Conservation (phyloP, 2,888 invertebrate species). For the Melitaea athalia region DNA sequence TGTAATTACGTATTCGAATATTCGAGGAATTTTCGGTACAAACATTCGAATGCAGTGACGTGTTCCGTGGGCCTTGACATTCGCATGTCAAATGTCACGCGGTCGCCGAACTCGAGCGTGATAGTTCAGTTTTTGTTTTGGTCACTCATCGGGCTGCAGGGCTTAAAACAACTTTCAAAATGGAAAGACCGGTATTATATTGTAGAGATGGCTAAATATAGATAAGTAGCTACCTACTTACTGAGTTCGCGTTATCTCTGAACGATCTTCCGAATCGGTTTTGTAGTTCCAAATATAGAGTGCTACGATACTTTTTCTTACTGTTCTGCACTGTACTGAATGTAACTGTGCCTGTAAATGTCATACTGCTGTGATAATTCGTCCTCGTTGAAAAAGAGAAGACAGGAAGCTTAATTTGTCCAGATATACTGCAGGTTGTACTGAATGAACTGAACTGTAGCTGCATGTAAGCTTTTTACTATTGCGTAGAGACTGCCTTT, state of each 20-base stretch:
- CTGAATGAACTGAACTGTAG: too few species aligned
- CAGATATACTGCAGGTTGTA: too few species aligned
- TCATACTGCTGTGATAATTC: too few species aligned
- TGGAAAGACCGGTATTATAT: conserved; percentile 29
- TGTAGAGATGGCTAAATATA: conserved; percentile 20
- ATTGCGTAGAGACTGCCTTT: too few species aligned
- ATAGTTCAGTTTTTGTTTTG: conserved; percentile 57
- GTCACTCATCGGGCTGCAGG: conserved; percentile 36
- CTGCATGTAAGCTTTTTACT: too few species aligned
- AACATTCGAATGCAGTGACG: conserved; percentile 34
- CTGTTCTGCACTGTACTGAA: not conserved
- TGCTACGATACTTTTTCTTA: not conserved
- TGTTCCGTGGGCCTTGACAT: conserved; percentile 69
- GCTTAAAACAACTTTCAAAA: conserved; percentile 43
- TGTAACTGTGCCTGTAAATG: too few species aligned
- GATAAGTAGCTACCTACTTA: conserved; percentile 10
- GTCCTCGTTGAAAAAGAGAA: too few species aligned
- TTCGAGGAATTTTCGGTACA: conserved; percentile 19
- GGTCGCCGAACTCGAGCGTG: conserved; percentile 67
- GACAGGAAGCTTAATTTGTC: too few species aligned
- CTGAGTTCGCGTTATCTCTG: conserved; percentile 6
- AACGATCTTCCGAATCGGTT: conserved; percentile 10
- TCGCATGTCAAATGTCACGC: conserved; percentile 79
- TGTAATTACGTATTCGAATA: conserved; percentile 11
- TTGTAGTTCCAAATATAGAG: conserved; percentile 2